Conservation (phyloP, 2,113 vertebrate genomes). For the Xiphophorus maculatus region DNA sequence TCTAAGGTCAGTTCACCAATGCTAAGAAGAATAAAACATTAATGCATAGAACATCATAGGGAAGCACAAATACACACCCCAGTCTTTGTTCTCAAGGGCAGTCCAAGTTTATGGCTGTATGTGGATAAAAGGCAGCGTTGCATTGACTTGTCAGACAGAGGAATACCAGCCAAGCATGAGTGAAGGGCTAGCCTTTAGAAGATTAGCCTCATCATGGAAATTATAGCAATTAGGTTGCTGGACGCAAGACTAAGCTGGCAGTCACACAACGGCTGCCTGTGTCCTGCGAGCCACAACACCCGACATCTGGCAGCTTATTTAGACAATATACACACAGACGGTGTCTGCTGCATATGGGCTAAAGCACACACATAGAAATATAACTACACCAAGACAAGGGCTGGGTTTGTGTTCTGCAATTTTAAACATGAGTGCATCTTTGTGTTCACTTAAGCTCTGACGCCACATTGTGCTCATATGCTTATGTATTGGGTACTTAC, state of each 20-base stretch:
- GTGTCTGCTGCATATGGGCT: constrained; percentile 54
- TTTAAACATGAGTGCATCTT: constrained; percentile 58
- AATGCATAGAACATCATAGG: background rate
- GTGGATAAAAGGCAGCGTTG: constrained; percentile 29
- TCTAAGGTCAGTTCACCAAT: background rate
- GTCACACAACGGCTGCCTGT: constrained; percentile 65
- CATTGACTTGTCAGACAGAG: constrained; percentile 32
- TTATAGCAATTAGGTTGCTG: constrained; percentile 75
- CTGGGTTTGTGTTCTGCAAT: constrained; percentile 48
- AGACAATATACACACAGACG: constrained; percentile 72
- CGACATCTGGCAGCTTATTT: constrained; percentile 75
- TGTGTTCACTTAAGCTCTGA: constrained; percentile 56
- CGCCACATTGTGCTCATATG: constrained; percentile 55
- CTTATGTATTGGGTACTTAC: constrained; percentile 81
- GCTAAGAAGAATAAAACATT: background rate
- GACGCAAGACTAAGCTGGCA: constrained; percentile 65
- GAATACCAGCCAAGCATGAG: constrained; percentile 66
- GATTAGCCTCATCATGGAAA: constrained; percentile 78
- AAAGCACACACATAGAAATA: constrained; percentile 45
- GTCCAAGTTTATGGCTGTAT: constrained; percentile 4
- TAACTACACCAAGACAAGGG: constrained; percentile 46
- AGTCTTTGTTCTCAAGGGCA: constrained; percentile 16
- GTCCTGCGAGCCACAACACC: constrained; percentile 62
- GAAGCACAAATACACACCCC: background rate
- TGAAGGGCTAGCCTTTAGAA: constrained; percentile 66